These are phyloP conservation scores for Aleiodes testaceus DNA, from an alignment of 2,888 invertebrate species.

Conservation along the genomic window DNA sequence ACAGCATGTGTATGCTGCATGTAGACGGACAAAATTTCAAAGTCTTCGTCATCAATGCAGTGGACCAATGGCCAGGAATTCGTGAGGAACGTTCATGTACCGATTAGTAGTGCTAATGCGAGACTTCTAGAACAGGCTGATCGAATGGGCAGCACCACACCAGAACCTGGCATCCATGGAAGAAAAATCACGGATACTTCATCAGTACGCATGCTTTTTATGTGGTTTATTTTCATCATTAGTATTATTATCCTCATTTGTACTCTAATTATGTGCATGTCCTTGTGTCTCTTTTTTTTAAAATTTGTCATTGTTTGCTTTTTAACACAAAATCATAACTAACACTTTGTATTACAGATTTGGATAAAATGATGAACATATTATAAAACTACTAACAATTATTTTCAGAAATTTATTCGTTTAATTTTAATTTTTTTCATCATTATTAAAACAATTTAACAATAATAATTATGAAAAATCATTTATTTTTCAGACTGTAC, in stretches of 20 bases:
- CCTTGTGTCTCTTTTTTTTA: background rate
- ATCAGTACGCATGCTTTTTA: slow-evolving; percentile 72
- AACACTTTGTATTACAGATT: slow-evolving; percentile 13
- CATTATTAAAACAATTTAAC: too few species aligned
- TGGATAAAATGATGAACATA: background rate
- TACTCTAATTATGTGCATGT: background rate
- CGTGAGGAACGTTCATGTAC: slow-evolving; percentile 66
- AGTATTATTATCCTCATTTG: background rate
- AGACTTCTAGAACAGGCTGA: slow-evolving; percentile 69
- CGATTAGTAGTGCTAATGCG: slow-evolving; percentile 66
- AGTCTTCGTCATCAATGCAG: slow-evolving; percentile 60
- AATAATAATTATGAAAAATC: background rate
- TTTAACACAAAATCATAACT: background rate
- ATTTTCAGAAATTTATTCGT: slow-evolving; percentile 15
- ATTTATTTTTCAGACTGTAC: slow-evolving; percentile 77
- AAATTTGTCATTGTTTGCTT: background rate
- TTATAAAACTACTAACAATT: slow-evolving; percentile 18
- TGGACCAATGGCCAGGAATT: slow-evolving; percentile 71
- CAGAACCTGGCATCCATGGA: slow-evolving; percentile 65
- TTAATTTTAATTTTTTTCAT: background rate
- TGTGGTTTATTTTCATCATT: background rate
- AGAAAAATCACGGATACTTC: slow-evolving; percentile 62
- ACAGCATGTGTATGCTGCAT: slow-evolving; percentile 72
- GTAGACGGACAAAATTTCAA: slow-evolving; percentile 68
- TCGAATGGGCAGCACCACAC: slow-evolving; percentile 66